Evolutionary conservation across 92 coral and sea anemone genomes (phyloP).

Genomic region (Bergia puertoricense): DNA sequence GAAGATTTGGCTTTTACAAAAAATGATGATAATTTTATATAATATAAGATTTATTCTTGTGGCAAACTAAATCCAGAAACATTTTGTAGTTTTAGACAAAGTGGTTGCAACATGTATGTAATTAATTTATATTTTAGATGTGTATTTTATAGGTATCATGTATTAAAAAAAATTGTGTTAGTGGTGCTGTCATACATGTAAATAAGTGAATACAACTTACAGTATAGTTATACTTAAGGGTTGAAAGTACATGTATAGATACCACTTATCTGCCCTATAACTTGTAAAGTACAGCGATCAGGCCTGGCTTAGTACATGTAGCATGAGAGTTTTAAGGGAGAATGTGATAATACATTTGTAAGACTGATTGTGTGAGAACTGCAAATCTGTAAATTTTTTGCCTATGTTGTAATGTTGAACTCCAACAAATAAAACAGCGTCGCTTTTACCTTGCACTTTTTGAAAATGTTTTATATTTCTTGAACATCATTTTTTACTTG

Average conservation of each 20-base stretch:
- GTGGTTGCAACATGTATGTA: no score
- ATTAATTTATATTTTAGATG: no score
- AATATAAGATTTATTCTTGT: no score
- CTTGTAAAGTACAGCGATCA: neutral
- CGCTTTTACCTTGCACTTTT: conserved; percentile 9
- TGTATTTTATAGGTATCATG: no score
- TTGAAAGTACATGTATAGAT: neutral
- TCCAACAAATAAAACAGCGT: conserved; percentile 24
- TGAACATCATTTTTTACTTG: neutral
- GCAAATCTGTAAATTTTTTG: neutral
- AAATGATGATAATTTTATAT: neutral
- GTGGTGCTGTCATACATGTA: neutral
- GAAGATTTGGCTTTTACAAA: neutral
- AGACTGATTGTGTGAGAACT: neutral
- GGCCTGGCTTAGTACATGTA: neutral
- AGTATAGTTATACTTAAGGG: neutral
- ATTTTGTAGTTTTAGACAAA: no score
- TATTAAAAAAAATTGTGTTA: neutral
- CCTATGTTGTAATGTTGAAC: conserved; percentile 1
- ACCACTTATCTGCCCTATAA: neutral
- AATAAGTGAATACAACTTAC: neutral
- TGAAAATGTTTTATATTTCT: conserved; percentile 3
- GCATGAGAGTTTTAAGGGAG: neutral
- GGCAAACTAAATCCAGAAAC: neutral
- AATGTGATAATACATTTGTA: neutral